Conservation (phyloP, 2,797 vertebrate genomes). For the Mico argentatus region DNA sequence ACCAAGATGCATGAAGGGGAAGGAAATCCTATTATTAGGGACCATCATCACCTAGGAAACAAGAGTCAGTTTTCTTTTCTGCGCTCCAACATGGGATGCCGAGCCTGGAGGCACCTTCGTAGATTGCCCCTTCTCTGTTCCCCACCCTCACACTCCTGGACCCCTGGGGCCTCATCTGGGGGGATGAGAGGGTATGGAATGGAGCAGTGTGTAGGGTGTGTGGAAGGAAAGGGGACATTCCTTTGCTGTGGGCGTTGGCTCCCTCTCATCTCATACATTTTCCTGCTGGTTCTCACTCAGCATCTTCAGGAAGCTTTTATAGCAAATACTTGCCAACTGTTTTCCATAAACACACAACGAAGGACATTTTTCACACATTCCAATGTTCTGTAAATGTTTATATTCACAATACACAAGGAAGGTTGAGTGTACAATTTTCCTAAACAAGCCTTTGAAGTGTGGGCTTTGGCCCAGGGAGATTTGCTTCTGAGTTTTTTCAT, state of each 20-base stretch:
- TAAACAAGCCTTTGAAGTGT: background rate
- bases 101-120: background rate
- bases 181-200: background rate
- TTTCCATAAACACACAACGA: constrained; percentile 60
- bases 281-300: constrained; percentile 39
- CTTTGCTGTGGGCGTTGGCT: background rate
- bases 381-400: constrained; percentile 18
- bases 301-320: constrained; percentile 52
- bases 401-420: constrained; percentile 6
- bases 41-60: background rate
- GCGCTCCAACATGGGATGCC: accelerated
- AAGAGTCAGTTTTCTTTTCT: background rate
- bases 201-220: background rate
- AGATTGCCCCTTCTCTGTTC: too few relatives aligned
- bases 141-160: accelerated
- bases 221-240: background rate
- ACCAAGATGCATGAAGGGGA: accelerated
- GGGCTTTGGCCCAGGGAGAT: background rate
- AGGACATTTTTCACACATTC: constrained; percentile 46
- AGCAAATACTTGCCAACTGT: constrained; percentile 62
- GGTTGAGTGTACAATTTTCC: background rate
- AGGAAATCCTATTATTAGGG: background rate
- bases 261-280: background rate
- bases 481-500: background rate
- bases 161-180: background rate